Percentiles rank a stretch among this genome's conserved stretches.
Conservation (phyloP, 1,140 invertebrate species). For the Brachionus asplanchnoidis region DNA sequence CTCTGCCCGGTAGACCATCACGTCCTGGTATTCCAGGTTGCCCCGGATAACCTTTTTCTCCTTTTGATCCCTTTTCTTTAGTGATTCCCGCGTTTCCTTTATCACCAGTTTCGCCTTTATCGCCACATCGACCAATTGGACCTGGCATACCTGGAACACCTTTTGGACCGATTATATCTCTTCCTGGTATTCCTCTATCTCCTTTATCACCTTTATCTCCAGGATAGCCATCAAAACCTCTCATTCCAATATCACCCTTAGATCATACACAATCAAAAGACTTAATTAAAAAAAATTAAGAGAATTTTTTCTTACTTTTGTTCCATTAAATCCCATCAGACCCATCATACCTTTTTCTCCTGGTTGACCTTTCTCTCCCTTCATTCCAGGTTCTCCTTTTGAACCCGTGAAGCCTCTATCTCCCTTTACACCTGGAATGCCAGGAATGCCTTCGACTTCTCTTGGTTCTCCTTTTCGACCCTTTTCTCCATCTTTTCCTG, state of each 20-base stretch:
- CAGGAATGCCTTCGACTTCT: constrained; percentile 29
- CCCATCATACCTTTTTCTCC: constrained; percentile 46
- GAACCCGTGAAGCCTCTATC: constrained; percentile 35
- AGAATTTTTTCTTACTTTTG: constrained; percentile 34
- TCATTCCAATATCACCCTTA: constrained; percentile 58
- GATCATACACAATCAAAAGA: constrained; percentile 44
- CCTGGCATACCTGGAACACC: constrained; percentile 56
- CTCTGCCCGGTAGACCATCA: constrained; percentile 58
- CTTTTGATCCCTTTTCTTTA: constrained; percentile 41
- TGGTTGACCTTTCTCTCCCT: constrained; percentile 55
- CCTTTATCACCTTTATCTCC: constrained; percentile 55
- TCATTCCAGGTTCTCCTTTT: constrained; percentile 42
- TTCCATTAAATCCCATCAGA: constrained; percentile 58
- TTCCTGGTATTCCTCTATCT: constrained; percentile 60
- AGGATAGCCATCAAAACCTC: constrained; percentile 54
- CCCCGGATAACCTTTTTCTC: constrained; percentile 33
- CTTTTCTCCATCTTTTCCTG: constrained; percentile 4
- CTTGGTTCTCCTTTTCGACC: constrained; percentile 38
- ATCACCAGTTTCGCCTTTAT: constrained; percentile 42
- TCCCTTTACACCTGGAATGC: constrained; percentile 42
- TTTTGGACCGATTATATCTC: constrained; percentile 35
- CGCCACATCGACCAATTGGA: constrained; percentile 56
- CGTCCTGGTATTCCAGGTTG: constrained; percentile 58
- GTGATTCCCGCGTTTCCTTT: constrained; percentile 39
- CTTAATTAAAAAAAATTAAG: background rate